Percentiles rank a stretch among this genome's conserved stretches.
Evolutionary conservation across 2,888 invertebrate genomes (phyloP).

Genomic region (Eupithecia insigniata): DNA sequence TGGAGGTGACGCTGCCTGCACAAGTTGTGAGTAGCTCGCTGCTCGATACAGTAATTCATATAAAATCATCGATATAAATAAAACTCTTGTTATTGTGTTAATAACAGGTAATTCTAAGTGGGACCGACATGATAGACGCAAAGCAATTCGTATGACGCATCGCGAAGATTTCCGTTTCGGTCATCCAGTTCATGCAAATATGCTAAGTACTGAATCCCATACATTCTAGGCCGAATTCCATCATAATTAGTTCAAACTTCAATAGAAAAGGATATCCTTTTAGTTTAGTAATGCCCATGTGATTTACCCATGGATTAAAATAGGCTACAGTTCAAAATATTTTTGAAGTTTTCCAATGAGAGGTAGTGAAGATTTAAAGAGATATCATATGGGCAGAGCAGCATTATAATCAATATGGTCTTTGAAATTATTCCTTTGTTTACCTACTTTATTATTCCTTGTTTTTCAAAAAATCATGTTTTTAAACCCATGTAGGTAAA

Average conservation of each 20-base stretch:
- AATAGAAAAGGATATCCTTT: background rate
- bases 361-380: background rate
- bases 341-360: no score
- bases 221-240: background rate
- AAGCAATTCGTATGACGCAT: background rate
- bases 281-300: background rate
- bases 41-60: background rate
- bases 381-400: no score
- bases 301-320: background rate
- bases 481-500: no score
- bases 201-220: background rate
- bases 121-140: background rate
- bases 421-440: no score
- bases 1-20: background rate
- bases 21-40: background rate
- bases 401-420: no score
- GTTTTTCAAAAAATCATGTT: background rate
- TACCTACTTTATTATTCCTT: background rate
- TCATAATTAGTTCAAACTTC: background rate
- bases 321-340: background rate
- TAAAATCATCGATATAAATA: constrained; percentile 4
- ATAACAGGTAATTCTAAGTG: background rate
- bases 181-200: constrained; percentile 8
- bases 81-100: background rate
- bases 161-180: background rate